Base-by-base conservation (phyloP, 1,140 invertebrate genomes). In the Lepidurus apus region DNA sequence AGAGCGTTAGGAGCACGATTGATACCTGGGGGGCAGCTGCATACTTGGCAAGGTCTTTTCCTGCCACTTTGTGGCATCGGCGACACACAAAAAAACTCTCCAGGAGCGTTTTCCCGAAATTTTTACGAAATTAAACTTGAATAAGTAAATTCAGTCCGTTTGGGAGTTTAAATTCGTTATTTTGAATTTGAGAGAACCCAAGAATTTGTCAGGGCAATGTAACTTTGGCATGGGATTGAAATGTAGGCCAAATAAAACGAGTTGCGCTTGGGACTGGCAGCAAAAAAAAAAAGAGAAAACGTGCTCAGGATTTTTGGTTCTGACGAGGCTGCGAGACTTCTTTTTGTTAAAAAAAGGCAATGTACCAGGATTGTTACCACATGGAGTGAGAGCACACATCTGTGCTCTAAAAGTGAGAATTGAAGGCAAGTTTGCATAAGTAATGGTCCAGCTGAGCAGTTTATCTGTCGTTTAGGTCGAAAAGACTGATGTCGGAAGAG, bases 11-110 rank as follows among this genome's bases (percentile, higher is more conserved):
- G 53, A 17, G 53, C 53, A 65, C 53, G 53, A 21, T 65, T 65
- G 21, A 65, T 65, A n/a, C 53, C 53, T 21, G 21, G 53, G 21
- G 53, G 53, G 17, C 53, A 65, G 21, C 21, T 65, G 53, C 53
- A 65, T 65, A 65, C 53, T 65, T 65, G 53, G 53, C 53, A 65
- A 65, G 53, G 53, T n/a, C 53, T 65, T 65, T 65, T 65, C 53
- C 17, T 65, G 17, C 21, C 53, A 13, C 53, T 65, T 65, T 65
- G 17, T 13, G 17, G 17, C 53, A 13, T 21, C 21, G 1, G 1
- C 53, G 1, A 21, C 21, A 21, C 13, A 13, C 53, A 7, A n/a
- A 65, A 5, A 21, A 21, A 21, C 17, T 21, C 21, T 8, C 21
- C 17, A 65, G 21, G 21, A 7, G 53, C 53, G 53, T 17, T 13